Conservation (phyloP, 2,888 invertebrate genomes). For the Zhuqinia jingwanae region DNA sequence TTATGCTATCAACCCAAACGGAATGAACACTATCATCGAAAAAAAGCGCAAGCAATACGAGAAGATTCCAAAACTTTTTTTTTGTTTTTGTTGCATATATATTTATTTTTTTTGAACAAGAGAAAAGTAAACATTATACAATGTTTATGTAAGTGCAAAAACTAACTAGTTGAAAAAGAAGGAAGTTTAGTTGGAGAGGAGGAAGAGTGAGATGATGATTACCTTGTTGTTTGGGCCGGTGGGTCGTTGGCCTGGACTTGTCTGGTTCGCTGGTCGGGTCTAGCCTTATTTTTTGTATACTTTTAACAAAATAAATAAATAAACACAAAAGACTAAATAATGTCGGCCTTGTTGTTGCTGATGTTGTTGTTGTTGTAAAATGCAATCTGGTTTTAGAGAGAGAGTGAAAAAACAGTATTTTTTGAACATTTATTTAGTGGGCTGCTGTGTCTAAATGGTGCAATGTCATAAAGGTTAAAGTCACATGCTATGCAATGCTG, state of each 20-base stretch:
- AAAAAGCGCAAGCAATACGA: not conserved
- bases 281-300: not conserved
- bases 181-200: not conserved
- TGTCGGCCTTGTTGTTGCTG: too few relatives aligned
- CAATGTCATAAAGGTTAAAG: too few relatives aligned
- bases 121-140: slow-evolving; percentile 5
- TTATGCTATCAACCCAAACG: slow-evolving; percentile 17
- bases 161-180: not conserved
- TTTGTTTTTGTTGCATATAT: not conserved
- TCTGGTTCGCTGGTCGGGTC: too few relatives aligned
- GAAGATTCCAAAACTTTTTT: not conserved
- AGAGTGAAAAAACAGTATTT: not conserved
- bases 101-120: not conserved
- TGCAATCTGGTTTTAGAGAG: slow-evolving; percentile 25
- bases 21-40: not conserved
- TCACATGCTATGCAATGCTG: too few relatives aligned
- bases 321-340: slow-evolving; percentile 13
- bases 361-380: not conserved
- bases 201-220: slow-evolving; percentile 14
- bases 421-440: not conserved
- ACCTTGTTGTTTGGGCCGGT: not conserved
- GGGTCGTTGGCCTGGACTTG: slow-evolving; percentile 22
- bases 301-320: slow-evolving; percentile 40
- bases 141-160: not conserved
- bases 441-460: not conserved